Evolutionary conservation across 2,113 vertebrate genomes (phyloP), one percentile per base, ranked within the genome.

Genomic region (Hypanus sabinus): DNA sequence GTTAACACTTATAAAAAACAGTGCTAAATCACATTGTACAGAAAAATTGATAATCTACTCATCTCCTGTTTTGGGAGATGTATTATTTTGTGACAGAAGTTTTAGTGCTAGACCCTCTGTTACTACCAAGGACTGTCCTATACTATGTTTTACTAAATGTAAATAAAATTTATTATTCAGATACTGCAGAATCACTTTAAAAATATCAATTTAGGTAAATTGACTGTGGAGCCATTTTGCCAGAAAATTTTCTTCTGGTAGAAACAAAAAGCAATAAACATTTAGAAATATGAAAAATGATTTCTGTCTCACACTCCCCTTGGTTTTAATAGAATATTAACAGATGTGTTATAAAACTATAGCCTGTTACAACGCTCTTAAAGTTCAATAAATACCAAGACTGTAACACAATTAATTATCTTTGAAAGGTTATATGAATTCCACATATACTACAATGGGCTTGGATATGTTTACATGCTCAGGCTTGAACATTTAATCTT

Each of bases 281-380:
- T 18, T 1, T 18, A n/a, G n/a, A 90, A 65, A 90, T 68, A 90
- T 90, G n/a, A 65, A 33, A 90, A 88, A 36, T 90, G 60, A 65
- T 33, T 88, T 60, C 85, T 65, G 60, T 65, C 16, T 90, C 14
- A 1, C 57, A 62, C 85, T 88, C 10, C 27, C 12, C 30, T 33
- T 14, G 85, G 20, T 73, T 73, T 73, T 93, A 73, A 93, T 93
- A 93, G 68, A 73, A 38, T 68, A 93, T 46, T 73, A 93, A 93
- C 91, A 93, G 91, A 93, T 93, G 36, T 73, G 68, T 93, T 93
- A 30, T 71, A 55, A 71, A 55, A 71, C 38, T 93, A 16, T 24
- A 27, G 73, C 70, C 90, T 92, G 62, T 71, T 46, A 92, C 36
- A 18, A 73, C 36, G 9, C 38, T 75, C 91, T 22, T 36, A 20